Conservation (phyloP, 2,888 invertebrate genomes). For the Aproaerema taeniolella region DNA sequence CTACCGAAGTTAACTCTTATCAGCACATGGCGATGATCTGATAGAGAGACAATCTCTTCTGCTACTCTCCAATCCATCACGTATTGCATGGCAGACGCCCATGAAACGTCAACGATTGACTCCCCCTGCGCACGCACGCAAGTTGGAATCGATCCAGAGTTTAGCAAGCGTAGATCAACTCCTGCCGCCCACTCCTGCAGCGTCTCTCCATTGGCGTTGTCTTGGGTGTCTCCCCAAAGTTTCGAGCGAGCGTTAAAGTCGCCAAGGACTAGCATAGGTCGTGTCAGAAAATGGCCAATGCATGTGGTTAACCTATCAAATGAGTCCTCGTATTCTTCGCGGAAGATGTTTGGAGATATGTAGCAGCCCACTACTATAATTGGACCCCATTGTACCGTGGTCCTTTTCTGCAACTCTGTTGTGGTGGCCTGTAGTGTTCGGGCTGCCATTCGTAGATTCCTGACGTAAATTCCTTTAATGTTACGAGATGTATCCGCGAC, state of each 20-base stretch:
- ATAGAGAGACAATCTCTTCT: background rate
- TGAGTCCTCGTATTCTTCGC: too few relatives aligned
- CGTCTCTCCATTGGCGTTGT: background rate
- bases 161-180: background rate
- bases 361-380: background rate
- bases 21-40: background rate
- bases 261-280: background rate
- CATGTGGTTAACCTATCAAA: background rate
- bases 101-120: background rate
- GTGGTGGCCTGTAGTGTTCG: too few relatives aligned
- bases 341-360: background rate
- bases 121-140: background rate
- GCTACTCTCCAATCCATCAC: background rate
- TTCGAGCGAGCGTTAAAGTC: background rate
- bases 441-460: too few relatives aligned
- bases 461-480: too few relatives aligned
- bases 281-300: background rate
- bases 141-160: background rate
- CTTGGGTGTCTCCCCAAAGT: background rate
- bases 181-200: background rate
- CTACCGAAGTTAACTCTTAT: background rate
- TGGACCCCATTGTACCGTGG: background rate
- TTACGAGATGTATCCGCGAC: too few relatives aligned
- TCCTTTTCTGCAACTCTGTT: too few relatives aligned
- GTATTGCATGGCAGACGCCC: background rate